These are phyloP conservation scores for Achlya flavicornis DNA, from an alignment of 2,888 invertebrate species.

Conservation along the genomic window DNA sequence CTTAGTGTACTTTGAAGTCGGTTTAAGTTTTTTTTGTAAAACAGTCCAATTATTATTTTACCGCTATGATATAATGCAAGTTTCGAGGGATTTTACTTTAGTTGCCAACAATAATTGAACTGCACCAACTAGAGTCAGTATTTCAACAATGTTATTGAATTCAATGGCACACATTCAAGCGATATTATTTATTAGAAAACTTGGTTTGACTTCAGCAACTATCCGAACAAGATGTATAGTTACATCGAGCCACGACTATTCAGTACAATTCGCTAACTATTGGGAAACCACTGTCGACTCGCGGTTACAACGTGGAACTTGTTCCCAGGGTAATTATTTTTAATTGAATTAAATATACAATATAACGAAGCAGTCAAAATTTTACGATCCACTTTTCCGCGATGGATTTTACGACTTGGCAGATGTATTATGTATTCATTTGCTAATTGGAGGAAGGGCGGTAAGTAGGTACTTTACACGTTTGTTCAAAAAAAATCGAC, in stretches of 20 bases:
- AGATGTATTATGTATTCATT: background rate
- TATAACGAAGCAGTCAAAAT: conserved; percentile 3
- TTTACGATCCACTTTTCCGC: background rate
- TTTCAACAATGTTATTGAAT: conserved; percentile 53
- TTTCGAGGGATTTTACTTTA: background rate
- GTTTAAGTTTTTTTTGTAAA: too few species aligned
- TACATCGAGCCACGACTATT: background rate
- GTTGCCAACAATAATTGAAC: background rate
- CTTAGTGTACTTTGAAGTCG: too few species aligned
- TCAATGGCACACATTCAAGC: conserved; percentile 48
- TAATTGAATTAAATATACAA: conserved; percentile 6
- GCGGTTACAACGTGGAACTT: conserved; percentile 4
- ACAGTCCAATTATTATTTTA: too few species aligned
- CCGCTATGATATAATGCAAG: background rate
- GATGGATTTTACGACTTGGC: background rate
- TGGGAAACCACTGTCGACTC: conserved; percentile 4
- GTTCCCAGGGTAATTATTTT: background rate
- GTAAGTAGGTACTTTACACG: background rate
- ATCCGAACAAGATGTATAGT: conserved; percentile 21
- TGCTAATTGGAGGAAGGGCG: background rate
- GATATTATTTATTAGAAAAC: conserved; percentile 54
- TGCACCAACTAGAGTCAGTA: conserved; percentile 32
- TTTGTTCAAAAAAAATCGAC: background rate
- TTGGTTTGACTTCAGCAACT: conserved; percentile 42
- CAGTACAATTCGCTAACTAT: background rate